Evolutionary conservation across 92 coral and sea anemone genomes (phyloP), one percentile per base, ranked within the genome.

Genomic region (Phymanthus crucifer): DNA sequence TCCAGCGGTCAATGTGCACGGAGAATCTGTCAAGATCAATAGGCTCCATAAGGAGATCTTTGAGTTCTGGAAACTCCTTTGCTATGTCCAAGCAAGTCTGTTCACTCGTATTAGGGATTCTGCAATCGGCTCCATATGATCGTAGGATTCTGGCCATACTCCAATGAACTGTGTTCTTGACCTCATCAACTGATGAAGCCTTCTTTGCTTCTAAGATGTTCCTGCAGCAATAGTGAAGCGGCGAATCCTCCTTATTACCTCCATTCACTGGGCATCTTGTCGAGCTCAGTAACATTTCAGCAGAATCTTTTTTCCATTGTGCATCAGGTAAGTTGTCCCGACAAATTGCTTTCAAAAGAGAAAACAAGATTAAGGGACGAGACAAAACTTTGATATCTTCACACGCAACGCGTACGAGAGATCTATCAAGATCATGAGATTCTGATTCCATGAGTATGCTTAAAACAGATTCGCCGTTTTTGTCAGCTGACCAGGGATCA

Each of bases 161-260:
- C 68, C 68, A 58, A 26, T 58, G 68, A 18, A 18, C 68, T 18
- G 68, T 18, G 14, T 33, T 5, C 50, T 45, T 45, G 6, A 45
- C 6, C 7, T 14, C 14, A 45, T 45, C 50, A 45, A 45, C 6
- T 6, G 50, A 14, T 23, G 21, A 54, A 31, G 9, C 4, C 47
- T 57, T 40, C 6, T 19, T 3, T 4, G 13, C 27, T 71, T 31
- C 17, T 23, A 24, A 27, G n/a, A 47, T 26, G 21, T 14, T 80
- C 68, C 29, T 32, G 72, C 82, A 77, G 45, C 40, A 56, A 64
- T 23, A 31, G 18, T 67, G 82, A 19, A 77, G 74, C 12, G 82
- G 74, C 4, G 82, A 32, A 36, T 61, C 75, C 26, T 19, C 38
- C 4, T 40, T 72, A 32, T 21, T 10, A 27, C 26, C 21, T 46